These are phyloP conservation scores for Sturnus vulgaris DNA, from an alignment of 2,113 vertebrate species.

Conservation along the genomic window DNA sequence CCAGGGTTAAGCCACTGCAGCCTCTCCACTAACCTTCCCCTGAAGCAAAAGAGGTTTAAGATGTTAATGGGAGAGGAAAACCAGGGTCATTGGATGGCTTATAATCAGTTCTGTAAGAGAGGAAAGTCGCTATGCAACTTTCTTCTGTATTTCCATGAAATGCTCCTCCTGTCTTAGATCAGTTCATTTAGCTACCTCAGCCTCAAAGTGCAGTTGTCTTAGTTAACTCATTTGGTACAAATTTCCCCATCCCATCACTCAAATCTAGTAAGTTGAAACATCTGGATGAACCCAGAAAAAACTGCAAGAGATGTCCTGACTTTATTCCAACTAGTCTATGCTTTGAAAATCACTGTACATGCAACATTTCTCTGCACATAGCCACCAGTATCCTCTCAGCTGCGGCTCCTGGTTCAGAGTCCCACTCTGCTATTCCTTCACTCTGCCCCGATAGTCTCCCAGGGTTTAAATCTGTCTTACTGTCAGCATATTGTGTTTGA, in stretches of 20 bases:
- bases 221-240: background rate
- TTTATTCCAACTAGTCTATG: background rate
- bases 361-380: background rate
- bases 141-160: background rate
- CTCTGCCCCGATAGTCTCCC: fast-evolving
- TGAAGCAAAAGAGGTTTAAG: background rate
- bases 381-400: background rate
- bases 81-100: background rate
- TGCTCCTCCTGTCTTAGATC: background rate
- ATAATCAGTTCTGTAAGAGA: background rate
- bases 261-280: background rate
- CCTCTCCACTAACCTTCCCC: background rate
- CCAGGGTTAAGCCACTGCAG: background rate
- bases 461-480: background rate
- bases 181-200: background rate
- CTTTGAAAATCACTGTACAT: background rate
- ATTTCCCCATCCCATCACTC: background rate
- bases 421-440: background rate
- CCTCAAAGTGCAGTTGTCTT: background rate
- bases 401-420: background rate
- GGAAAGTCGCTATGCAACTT: background rate
- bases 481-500: background rate
- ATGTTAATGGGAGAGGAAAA: background rate
- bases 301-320: background rate
- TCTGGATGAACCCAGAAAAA: background rate